phyloP scores from a whole-genome alignment of 2,888 invertebrate species.

The Agriopis aurantiaria region DNA sequence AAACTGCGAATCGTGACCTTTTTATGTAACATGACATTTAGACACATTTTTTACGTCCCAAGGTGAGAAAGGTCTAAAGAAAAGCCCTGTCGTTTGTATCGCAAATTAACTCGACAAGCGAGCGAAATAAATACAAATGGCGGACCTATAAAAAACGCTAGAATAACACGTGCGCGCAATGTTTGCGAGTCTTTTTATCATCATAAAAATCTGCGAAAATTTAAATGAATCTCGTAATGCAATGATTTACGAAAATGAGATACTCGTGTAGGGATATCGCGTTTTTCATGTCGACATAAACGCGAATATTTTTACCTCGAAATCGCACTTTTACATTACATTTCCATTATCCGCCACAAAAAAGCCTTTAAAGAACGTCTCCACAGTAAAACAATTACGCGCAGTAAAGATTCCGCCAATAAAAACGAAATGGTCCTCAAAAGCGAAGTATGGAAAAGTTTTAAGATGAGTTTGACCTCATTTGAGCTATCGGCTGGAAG shows the following conservation, averaged over 20 bases:
- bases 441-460: slow-evolving; percentile 53
- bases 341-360: slow-evolving; percentile 37
- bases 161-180: slow-evolving; percentile 14
- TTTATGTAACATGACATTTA: slow-evolving; percentile 26
- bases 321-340: slow-evolving; percentile 33
- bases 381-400: slow-evolving; percentile 37
- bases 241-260: slow-evolving; percentile 43
- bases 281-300: slow-evolving; percentile 35
- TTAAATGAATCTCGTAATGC: slow-evolving; percentile 20
- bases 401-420: slow-evolving; percentile 44
- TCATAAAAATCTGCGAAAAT: slow-evolving; percentile 17
- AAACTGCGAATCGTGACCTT: slow-evolving; percentile 21
- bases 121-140: slow-evolving; percentile 28
- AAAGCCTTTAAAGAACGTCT: slow-evolving; percentile 24
- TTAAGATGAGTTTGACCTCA: slow-evolving; percentile 69
- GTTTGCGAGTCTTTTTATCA: not conserved
- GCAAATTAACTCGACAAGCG: slow-evolving; percentile 56
- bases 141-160: not conserved
- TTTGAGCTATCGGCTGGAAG: slow-evolving; percentile 76
- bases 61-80: slow-evolving; percentile 52
- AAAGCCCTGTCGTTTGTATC: slow-evolving; percentile 59
- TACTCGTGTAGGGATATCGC: slow-evolving; percentile 31
- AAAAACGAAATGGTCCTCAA: slow-evolving; percentile 43
- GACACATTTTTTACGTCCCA: slow-evolving; percentile 24
- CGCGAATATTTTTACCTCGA: slow-evolving; percentile 34